Percentiles rank a stretch among this genome's conserved stretches.
Evolutionary conservation across 1,140 invertebrate genomes (phyloP).

Genomic region (Macrocentrus cingulum): DNA sequence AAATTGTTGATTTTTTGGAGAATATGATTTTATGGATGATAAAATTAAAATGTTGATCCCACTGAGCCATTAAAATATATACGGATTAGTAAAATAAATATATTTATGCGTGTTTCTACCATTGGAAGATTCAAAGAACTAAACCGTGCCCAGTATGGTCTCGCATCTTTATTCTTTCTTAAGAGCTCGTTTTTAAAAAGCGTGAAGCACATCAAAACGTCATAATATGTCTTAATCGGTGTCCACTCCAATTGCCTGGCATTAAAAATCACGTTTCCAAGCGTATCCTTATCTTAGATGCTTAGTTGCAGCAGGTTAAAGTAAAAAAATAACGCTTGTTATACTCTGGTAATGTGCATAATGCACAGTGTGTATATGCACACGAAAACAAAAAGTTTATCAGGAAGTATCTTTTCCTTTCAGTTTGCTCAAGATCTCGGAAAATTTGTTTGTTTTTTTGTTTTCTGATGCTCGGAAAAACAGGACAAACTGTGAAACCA

Average conservation of each 20-base stretch:
- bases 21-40: too few relatives aligned
- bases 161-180: constrained; percentile 31
- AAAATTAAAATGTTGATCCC: too few relatives aligned
- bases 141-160: constrained; percentile 27
- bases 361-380: too few relatives aligned
- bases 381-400: too few relatives aligned
- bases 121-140: constrained; percentile 30
- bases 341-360: too few relatives aligned
- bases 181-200: constrained; percentile 33
- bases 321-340: background rate
- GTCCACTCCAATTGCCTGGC: constrained; percentile 25
- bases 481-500: constrained; percentile 3
- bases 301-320: constrained; percentile 26
- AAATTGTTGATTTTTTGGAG: too few relatives aligned
- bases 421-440: background rate
- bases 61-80: constrained; percentile 9
- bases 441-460: too few relatives aligned
- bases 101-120: constrained; percentile 21
- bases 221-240: constrained; percentile 25
- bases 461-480: constrained; percentile 5
- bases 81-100: too few relatives aligned
- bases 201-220: constrained; percentile 32
- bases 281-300: constrained; percentile 4
- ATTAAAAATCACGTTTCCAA: constrained; percentile 17
- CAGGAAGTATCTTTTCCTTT: background rate